Conservation (phyloP, 2,888 invertebrate genomes). For the Ichneumoninae sp. region DNA sequence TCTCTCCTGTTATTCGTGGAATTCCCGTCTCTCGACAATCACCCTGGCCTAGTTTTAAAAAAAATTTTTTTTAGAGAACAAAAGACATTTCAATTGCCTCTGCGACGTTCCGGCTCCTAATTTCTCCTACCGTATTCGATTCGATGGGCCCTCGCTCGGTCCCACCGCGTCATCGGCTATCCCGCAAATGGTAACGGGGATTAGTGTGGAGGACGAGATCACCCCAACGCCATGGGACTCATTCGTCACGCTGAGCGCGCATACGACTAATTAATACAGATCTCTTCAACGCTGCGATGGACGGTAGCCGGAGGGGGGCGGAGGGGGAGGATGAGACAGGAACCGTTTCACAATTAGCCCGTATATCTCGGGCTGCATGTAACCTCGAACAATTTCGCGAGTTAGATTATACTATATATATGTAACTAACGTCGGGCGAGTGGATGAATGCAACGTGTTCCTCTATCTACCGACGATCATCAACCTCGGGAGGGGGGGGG, state of each 20-base stretch:
- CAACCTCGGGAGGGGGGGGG: no score
- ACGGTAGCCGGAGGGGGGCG: neutral
- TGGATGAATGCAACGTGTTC: neutral
- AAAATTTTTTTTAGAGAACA: neutral
- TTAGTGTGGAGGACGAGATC: constrained; percentile 52
- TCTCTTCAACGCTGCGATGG: constrained; percentile 32
- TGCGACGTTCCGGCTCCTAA: constrained; percentile 1
- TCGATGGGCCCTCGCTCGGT: neutral
- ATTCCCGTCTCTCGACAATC: constrained; percentile 1
- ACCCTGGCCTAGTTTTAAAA: neutral
- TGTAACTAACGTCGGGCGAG: neutral
- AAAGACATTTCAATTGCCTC: constrained; percentile 36
- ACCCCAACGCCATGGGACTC: constrained; percentile 62
- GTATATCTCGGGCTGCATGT: constrained; percentile 30
- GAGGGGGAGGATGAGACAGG: constrained; percentile 8
- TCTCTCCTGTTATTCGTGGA: constrained; percentile 28
- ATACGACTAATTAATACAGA: constrained; percentile 68
- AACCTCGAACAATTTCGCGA: constrained; percentile 33
- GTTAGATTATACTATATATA: constrained; percentile 8
- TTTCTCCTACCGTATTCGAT: constrained; percentile 22
- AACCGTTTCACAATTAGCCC: constrained; percentile 62
- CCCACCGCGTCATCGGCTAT: constrained; percentile 10
- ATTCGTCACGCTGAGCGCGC: constrained; percentile 62
- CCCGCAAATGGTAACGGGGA: constrained; percentile 36
- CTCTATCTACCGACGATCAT: neutral